A percentile compares a stretch with the other conserved stretches of the same genome.
phyloP scores from a whole-genome alignment of 2,797 vertebrate genomes.

The Galago senegalensis region DNA sequence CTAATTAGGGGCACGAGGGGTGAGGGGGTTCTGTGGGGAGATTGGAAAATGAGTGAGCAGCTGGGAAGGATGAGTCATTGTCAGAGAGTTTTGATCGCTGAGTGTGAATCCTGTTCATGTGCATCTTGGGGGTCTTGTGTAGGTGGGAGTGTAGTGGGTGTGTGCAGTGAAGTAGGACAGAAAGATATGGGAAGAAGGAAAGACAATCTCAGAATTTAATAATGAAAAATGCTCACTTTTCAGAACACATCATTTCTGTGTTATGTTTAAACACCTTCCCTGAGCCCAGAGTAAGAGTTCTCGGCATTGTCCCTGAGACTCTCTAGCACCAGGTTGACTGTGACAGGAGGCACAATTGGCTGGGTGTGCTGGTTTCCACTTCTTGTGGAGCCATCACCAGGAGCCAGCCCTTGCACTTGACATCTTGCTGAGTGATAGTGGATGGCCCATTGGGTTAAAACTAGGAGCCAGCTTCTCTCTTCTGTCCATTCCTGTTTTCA shows the following conservation, averaged over 20 bases:
- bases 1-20: slow-evolving; percentile 4
- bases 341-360: background rate
- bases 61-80: background rate
- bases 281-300: background rate
- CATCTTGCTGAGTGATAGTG: background rate
- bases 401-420: background rate
- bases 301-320: background rate
- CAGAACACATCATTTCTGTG: background rate
- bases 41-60: background rate
- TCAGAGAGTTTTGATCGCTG: background rate
- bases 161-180: background rate
- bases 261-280: background rate
- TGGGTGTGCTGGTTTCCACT: background rate
- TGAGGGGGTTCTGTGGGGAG: background rate
- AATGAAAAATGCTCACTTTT: background rate
- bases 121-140: background rate
- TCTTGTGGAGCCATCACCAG: no score
- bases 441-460: background rate
- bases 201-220: background rate
- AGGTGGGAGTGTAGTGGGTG: background rate
- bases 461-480: background rate
- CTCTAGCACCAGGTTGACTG: no score
- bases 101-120: background rate
- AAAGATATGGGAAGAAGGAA: slow-evolving; percentile 56
- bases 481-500: background rate